A percentile compares a stretch with the other conserved stretches of the same genome.
phyloP scores from a whole-genome alignment of 2,113 vertebrate genomes.

The Colaptes auratus region DNA sequence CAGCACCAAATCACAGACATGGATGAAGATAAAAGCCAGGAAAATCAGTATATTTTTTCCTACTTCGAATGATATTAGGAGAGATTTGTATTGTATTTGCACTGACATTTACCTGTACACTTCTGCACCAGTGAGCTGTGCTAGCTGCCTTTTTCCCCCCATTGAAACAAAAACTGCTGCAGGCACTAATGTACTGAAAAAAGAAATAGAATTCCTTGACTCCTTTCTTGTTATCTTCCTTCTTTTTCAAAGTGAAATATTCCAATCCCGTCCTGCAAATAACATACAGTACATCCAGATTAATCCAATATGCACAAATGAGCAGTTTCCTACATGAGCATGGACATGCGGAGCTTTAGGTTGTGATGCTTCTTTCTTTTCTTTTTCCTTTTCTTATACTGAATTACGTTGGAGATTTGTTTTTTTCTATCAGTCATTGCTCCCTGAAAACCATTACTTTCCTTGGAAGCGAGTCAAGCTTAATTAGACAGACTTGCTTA shows the following conservation, averaged over 20 bases:
- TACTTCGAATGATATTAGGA: neutral
- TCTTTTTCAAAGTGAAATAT: neutral
- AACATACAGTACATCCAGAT: neutral
- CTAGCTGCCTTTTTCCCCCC: neutral
- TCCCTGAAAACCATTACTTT: neutral
- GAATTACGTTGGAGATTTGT: neutral
- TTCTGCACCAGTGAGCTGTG: slow-evolving; percentile 40
- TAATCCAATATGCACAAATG: neutral
- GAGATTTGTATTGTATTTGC: slow-evolving; percentile 26
- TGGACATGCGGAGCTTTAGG: no score
- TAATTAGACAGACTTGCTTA: neutral
- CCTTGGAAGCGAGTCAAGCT: neutral
- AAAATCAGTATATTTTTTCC: neutral
- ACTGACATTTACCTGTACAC: slow-evolving; percentile 45
- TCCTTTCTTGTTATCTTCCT: neutral
- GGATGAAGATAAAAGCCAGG: slow-evolving; percentile 31
- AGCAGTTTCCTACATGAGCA: neutral
- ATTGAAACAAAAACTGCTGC: slow-evolving; percentile 26
- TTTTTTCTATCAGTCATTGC: neutral
- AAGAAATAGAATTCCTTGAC: neutral
- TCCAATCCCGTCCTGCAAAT: neutral
- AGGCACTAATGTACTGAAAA: neutral
- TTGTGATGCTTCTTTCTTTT: neutral
- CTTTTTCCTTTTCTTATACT: neutral
- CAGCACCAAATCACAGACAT: neutral